Conservation (phyloP, 2,888 invertebrate species). For the Parnassius mnemosyne region DNA sequence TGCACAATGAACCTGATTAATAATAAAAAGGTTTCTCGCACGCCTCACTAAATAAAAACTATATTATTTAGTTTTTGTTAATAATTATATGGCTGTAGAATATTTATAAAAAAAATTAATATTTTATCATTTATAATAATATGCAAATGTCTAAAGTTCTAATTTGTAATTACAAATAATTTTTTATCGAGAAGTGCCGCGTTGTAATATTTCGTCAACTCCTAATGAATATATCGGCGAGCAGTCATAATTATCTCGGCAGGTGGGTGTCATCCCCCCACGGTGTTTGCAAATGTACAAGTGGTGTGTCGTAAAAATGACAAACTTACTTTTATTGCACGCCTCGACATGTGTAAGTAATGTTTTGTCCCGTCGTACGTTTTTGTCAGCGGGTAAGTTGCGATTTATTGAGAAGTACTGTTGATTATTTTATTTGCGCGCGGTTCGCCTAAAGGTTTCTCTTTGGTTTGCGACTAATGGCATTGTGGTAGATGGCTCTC, state of each 20-base stretch:
- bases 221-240: constrained; percentile 36
- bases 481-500: constrained; percentile 33
- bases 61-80: no score
- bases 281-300: constrained; percentile 58
- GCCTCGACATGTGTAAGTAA: constrained; percentile 64
- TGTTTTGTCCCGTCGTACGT: constrained; percentile 61
- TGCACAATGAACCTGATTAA: constrained; percentile 3
- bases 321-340: constrained; percentile 67
- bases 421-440: constrained; percentile 67
- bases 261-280: constrained; percentile 52
- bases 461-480: constrained; percentile 22
- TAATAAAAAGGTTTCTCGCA: background rate
- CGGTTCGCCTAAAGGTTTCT: constrained; percentile 40
- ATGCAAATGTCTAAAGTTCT: no score
- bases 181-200: background rate
- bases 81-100: no score
- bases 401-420: constrained; percentile 68
- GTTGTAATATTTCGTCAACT: constrained; percentile 28
- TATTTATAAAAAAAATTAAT: no score
- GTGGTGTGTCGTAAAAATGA: constrained; percentile 67
- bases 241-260: constrained; percentile 43
- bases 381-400: constrained; percentile 73
- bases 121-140: no score
- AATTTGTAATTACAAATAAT: no score
- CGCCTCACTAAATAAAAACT: no score